These are phyloP conservation scores for Sinocyclocheilus rhinocerous DNA, from an alignment of 2,113 vertebrate genomes.

Conservation along the genomic window DNA sequence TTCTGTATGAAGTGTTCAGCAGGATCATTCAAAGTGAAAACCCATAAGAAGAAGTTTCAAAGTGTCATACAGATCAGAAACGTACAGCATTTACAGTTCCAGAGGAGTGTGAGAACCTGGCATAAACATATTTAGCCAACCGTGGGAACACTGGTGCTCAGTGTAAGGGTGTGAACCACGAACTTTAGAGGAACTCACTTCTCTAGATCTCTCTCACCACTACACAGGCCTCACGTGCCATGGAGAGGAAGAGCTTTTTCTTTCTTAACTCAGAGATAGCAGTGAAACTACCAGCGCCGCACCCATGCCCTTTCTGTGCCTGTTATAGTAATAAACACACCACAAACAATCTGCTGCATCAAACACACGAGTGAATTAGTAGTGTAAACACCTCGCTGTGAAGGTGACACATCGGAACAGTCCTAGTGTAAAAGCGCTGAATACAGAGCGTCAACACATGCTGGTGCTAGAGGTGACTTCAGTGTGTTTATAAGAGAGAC, in stretches of 20 bases:
- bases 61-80: neutral
- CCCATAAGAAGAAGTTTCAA: neutral
- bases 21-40: neutral
- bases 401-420: neutral
- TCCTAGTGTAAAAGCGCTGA: neutral
- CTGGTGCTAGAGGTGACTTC: constrained; percentile 2
- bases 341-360: constrained; percentile 4
- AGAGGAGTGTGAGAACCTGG: constrained; percentile 46
- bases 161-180: constrained; percentile 50
- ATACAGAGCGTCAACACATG: neutral
- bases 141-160: constrained; percentile 37
- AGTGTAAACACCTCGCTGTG: constrained; percentile 2
- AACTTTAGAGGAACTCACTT: constrained; percentile 32
- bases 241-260: constrained; percentile 27
- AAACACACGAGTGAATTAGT: neutral
- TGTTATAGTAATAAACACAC: constrained; percentile 30
- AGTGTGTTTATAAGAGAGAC: neutral
- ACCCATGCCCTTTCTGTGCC: constrained; percentile 44
- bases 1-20: neutral
- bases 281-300: constrained; percentile 28
- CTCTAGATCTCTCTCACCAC: constrained; percentile 8
- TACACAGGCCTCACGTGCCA: constrained; percentile 27
- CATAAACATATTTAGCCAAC: constrained; percentile 36
- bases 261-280: constrained; percentile 41
- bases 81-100: constrained; percentile 24